Conservation (phyloP, 2,113 vertebrate species). For the Brienomyrus longianalis region DNA sequence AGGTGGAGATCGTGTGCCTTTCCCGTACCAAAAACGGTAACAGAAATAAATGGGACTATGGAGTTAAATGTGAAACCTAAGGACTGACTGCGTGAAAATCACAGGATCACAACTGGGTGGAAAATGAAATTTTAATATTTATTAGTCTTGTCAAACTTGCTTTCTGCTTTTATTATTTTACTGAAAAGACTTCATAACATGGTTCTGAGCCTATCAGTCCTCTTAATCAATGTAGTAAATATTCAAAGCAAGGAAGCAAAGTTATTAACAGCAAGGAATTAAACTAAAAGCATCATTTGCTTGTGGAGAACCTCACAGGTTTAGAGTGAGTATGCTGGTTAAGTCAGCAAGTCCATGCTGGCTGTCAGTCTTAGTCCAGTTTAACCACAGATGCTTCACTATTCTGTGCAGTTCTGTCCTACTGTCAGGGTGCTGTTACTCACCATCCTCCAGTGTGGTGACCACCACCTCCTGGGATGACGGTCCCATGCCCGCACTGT, state of each 20-base stretch:
- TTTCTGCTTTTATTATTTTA: neutral
- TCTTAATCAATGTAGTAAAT: neutral
- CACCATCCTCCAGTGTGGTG: slow-evolving; percentile 94
- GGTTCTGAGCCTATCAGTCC: neutral
- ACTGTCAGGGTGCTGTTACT: slow-evolving; percentile 19
- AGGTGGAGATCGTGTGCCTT: slow-evolving; percentile 33
- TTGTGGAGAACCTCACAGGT: neutral
- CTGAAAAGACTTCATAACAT: neutral
- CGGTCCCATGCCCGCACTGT: slow-evolving; percentile 89
- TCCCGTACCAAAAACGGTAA: neutral
- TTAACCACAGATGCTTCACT: neutral
- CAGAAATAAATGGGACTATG: neutral
- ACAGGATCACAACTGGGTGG: neutral
- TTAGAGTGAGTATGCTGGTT: neutral
- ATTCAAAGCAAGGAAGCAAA: neutral
- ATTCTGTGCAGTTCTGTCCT: neutral
- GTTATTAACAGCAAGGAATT: neutral
- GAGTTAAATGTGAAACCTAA: neutral
- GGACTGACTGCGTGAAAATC: neutral
- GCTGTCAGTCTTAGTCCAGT: neutral
- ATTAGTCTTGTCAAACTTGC: neutral
- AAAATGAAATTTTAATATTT: neutral
- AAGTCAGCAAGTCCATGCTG: no score
- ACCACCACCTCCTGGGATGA: slow-evolving; percentile 94
- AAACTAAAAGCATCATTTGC: neutral